Percentiles rank a stretch among this genome's conserved stretches.
Conservation (phyloP, 2,113 vertebrate species). For the Pelusios castaneus region DNA sequence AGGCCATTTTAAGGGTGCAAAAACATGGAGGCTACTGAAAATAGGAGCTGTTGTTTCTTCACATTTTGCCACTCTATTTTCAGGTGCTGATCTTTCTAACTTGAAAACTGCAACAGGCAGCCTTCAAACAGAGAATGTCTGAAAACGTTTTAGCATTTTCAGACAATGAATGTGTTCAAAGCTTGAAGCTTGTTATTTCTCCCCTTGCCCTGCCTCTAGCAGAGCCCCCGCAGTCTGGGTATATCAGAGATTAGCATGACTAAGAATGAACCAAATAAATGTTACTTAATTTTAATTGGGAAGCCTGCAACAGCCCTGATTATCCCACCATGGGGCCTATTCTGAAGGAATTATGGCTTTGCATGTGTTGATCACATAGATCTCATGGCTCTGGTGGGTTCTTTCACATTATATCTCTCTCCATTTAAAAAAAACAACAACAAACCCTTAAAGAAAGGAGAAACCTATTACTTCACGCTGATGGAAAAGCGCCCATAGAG, state of each 20-base stretch:
- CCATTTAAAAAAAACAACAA: neutral
- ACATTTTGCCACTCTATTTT: neutral
- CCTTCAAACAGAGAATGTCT: neutral
- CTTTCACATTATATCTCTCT: neutral
- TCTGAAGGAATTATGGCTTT: neutral
- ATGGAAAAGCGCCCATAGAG: neutral
- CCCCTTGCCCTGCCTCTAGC: neutral
- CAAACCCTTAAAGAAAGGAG: neutral
- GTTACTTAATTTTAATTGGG: neutral
- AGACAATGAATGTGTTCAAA: neutral
- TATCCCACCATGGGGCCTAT: neutral
- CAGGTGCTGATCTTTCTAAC: neutral
- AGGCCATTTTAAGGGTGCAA: neutral
- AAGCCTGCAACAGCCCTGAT: accelerated
- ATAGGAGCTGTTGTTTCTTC: neutral
- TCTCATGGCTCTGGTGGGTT: neutral
- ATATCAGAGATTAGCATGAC: neutral
- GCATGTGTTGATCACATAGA: neutral
- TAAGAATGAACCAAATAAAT: neutral
- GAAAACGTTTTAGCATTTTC: neutral
- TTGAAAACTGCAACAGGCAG: neutral
- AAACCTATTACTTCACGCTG: neutral
- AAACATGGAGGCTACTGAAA: neutral
- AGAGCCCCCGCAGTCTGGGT: neutral
- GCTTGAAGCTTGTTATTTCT: neutral